Conservation (phyloP, 2,888 invertebrate genomes). For the Heliconius erato region DNA sequence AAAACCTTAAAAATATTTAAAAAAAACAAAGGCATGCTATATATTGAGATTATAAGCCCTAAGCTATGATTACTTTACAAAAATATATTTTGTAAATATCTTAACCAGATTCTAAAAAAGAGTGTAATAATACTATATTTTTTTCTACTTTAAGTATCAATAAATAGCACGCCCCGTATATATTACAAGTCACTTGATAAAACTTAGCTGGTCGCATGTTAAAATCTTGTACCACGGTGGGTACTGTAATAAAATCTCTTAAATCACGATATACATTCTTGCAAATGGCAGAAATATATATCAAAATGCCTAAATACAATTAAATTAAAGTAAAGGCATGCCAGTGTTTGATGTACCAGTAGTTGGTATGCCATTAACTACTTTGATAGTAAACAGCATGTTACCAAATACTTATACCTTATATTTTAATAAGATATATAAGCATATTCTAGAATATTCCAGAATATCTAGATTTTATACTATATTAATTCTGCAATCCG, state of each 20-base stretch:
- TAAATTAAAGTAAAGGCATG: no score
- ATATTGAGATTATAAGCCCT: slow-evolving; percentile 1
- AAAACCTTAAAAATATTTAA: slow-evolving; percentile 8
- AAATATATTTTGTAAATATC: slow-evolving; percentile 29
- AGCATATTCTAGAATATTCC: not conserved
- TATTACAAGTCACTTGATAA: slow-evolving; percentile 43
- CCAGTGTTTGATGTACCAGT: no score
- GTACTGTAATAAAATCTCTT: not conserved
- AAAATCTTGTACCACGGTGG: slow-evolving; percentile 36
- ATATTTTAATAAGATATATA: not conserved
- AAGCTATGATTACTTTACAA: slow-evolving; percentile 15
- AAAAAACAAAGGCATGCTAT: slow-evolving; percentile 26
- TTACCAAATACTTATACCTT: not conserved
- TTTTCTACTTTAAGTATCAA: slow-evolving; percentile 2
- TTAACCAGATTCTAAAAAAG: slow-evolving; percentile 14
- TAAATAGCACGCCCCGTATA: slow-evolving; percentile 28
- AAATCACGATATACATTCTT: not conserved
- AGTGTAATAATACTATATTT: not conserved
- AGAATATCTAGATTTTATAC: slow-evolving; percentile 4
- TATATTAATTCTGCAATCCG: not conserved
- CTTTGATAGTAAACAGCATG: not conserved
- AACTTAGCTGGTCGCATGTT: slow-evolving; percentile 41
- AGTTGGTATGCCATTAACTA: not conserved
- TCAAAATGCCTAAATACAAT: no score
- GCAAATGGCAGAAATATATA: not conserved